Conservation (phyloP, 1,140 invertebrate genomes). For the Drosophila aff. region DNA sequence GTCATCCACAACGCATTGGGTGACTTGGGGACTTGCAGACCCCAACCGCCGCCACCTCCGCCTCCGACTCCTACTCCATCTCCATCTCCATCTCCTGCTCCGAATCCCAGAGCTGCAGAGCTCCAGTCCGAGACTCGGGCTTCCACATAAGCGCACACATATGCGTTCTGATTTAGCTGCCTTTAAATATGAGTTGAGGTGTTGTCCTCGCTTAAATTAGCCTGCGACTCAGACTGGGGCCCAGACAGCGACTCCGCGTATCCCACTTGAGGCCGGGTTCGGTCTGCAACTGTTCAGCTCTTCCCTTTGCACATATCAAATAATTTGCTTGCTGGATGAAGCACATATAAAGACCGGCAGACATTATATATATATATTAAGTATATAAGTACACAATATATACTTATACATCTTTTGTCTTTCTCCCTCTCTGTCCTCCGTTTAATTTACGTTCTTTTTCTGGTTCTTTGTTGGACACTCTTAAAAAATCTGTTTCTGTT, state of each 20-base stretch:
- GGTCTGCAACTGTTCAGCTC: conserved; percentile 19
- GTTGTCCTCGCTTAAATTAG: conserved; percentile 84
- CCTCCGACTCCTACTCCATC: neutral
- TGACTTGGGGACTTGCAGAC: conserved; percentile 44
- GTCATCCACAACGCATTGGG: conserved; percentile 45
- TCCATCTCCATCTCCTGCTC: conserved; percentile 15
- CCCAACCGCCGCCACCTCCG: neutral
- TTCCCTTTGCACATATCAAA: conserved; percentile 35
- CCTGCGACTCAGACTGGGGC: conserved; percentile 50
- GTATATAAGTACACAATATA: conserved; percentile 13
- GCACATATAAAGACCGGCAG: conserved; percentile 22
- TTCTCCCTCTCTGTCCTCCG: conserved; percentile 6
- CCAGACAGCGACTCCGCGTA: conserved; percentile 27
- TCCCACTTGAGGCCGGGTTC: conserved; percentile 20
- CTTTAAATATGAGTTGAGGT: conserved; percentile 84
- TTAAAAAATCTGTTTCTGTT: conserved; percentile 40
- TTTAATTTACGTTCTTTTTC: conserved; percentile 71
- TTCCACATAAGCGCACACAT: conserved; percentile 59
- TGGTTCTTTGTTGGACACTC: conserved; percentile 54
- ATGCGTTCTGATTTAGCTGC: conserved; percentile 75
- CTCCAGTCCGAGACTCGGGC: conserved; percentile 33
- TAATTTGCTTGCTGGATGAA: conserved; percentile 39
- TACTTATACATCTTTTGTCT: conserved; percentile 67
- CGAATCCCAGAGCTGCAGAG: conserved; percentile 12
- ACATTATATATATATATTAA: conserved; percentile 53